Conservation (phyloP, 1,140 invertebrate species). For the Cotesia glomerata region DNA sequence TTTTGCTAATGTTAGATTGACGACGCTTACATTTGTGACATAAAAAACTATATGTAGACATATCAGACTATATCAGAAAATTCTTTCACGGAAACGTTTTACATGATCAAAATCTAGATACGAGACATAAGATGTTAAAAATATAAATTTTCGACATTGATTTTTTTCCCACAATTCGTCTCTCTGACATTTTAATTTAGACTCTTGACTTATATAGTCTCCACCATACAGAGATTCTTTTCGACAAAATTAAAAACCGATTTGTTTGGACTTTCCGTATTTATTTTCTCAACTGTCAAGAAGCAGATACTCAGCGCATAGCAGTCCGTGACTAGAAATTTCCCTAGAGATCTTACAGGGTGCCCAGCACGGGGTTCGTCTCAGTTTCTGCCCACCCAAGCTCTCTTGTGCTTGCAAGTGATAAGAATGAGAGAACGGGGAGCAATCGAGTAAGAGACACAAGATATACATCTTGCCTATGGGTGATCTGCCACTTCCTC, state of each 20-base stretch:
- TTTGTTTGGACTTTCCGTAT: neutral
- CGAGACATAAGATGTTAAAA: no score
- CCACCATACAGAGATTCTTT: neutral
- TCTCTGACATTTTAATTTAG: no score
- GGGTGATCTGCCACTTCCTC: slow-evolving; percentile 22
- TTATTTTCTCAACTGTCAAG: neutral
- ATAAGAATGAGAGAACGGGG: neutral
- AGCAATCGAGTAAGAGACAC: slow-evolving; percentile 14
- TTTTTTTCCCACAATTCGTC: no score
- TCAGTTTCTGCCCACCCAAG: neutral
- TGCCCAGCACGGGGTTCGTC: neutral
- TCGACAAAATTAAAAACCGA: slow-evolving; percentile 9
- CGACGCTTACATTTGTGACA: no score
- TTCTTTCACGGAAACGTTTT: no score
- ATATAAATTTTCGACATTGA: no score
- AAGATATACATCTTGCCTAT: neutral
- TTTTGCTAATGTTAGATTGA: no score
- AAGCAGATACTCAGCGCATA: neutral
- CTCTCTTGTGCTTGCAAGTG: neutral
- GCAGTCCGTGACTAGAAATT: slow-evolving; percentile 32
- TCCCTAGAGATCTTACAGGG: slow-evolving; percentile 24
- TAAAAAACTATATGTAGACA: no score
- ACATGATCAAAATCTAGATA: no score
- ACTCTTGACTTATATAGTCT: no score
- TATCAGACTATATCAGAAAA: no score